These are phyloP conservation scores for Cremastobaeus sp. DNA, from an alignment of 2,888 invertebrate species.

Conservation along the genomic window DNA sequence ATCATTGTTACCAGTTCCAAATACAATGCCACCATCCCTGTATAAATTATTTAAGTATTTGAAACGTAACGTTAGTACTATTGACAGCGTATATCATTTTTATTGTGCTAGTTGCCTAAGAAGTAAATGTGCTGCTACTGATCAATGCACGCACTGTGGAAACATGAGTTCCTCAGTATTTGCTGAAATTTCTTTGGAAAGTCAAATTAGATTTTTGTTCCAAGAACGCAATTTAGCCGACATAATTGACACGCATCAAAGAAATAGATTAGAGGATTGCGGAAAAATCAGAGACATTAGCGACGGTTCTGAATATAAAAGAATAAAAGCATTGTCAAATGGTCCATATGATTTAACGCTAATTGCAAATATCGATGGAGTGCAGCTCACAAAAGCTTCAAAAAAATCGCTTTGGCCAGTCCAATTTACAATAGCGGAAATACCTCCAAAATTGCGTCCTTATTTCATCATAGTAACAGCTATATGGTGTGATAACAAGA, in stretches of 20 bases:
- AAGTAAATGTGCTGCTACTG: no score
- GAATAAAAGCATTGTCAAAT: not conserved
- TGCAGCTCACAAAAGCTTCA: slow-evolving; percentile 1
- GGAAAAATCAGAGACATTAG: not conserved
- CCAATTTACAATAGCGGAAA: slow-evolving; percentile 14
- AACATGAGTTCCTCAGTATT: slow-evolving; percentile 1
- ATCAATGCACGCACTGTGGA: no score
- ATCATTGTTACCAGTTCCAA: not conserved
- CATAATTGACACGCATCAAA: not conserved
- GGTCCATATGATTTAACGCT: slow-evolving; percentile 10
- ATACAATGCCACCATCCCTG: not conserved
- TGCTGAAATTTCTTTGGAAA: not conserved
- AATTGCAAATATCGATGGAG: slow-evolving; percentile 19
- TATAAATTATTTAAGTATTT: not conserved
- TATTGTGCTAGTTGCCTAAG: no score
- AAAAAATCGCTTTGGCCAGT: slow-evolving; percentile 14
- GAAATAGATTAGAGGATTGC: not conserved
- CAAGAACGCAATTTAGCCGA: not conserved
- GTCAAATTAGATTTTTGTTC: slow-evolving; percentile 9
- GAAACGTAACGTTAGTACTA: no score
- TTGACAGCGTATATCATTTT: no score
- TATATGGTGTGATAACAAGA: not conserved
- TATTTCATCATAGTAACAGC: not conserved
- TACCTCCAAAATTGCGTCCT: not conserved
- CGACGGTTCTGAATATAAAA: slow-evolving; percentile 1